Evolutionary conservation across 2,888 invertebrate genomes (phyloP), one percentile per base, ranked within the genome.

Genomic region (Coelinius sp.): DNA sequence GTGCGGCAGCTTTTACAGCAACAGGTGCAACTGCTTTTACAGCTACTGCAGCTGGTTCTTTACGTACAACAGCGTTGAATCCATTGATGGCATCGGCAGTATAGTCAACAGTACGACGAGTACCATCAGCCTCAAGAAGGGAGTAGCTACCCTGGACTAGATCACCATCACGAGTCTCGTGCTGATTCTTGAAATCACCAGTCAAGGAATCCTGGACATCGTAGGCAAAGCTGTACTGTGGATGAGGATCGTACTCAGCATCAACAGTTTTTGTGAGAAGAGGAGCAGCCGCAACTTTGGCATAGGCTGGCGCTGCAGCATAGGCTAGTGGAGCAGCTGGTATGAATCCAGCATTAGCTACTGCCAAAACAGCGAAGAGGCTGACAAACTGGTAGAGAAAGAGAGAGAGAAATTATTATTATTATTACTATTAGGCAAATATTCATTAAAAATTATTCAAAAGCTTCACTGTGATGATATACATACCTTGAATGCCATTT

Each of bases 271-370:
- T 75, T 2, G 72, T 65, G n/a, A 74, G n/a, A 0, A 71, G 7
- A 56, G 76, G 73, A 1, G 74, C 64, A 25, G 74, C 53, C 7
- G 64, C 70, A 5, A 74, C 62, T 35, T 74, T 70, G 44, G 73
- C 71, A 7, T 56, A n/a, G 5, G 68, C 69, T 5, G 76, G 88
- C 84, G 78, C 90, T 49, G 82, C 77, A n/a, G 80, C 79, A 70
- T 80, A 76, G 14, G 77, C 63, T 10, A 74, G 27, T 14, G 76
- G 77, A 8, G 71, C 64, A n/a, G 76, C 52, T 27, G 73, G 71
- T 85, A 82, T 82, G 76, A 90, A 78, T 1, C 91, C 91, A 82
- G 90, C 91, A 68, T 74, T 90, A 27, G 90, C 88, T 64, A 89
- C 89, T 75, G 78, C 89, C 83, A 78, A 88, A 31, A 88, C 74